Conservation (phyloP, 2,113 vertebrate species). For the Ceyx melanurus region DNA sequence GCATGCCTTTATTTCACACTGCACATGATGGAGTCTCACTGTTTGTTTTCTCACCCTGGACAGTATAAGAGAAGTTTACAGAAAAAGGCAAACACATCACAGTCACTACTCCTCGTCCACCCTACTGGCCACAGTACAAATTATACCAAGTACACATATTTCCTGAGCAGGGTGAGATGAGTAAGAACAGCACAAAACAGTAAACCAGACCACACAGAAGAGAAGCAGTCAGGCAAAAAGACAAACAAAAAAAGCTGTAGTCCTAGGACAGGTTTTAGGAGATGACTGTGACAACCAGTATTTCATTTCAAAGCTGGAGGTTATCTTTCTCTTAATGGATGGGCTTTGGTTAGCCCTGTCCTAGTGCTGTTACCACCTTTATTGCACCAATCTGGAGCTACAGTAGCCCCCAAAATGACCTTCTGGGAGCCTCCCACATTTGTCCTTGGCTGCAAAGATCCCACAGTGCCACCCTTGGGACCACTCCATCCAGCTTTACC, state of each 20-base stretch:
- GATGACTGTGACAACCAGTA: not conserved
- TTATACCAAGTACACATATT: not conserved
- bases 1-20: not conserved
- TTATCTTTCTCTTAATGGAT: not conserved
- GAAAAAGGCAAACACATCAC: not conserved
- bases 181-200: not conserved
- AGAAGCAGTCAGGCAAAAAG: not conserved
- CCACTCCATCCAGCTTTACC: not conserved
- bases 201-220: not conserved
- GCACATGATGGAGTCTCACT: not conserved
- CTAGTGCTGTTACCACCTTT: not conserved
- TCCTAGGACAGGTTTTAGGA: not conserved
- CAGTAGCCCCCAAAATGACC: not conserved
- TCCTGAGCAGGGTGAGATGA: not conserved
- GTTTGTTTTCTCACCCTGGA: not conserved
- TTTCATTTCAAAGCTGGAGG: not conserved
- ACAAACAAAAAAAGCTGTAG: not conserved
- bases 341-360: accelerated
- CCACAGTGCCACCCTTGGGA: not conserved
- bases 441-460: not conserved
- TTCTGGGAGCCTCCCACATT: not conserved
- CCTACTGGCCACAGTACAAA: not conserved
- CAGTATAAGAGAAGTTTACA: not conserved
- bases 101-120: not conserved
- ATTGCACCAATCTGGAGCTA: not conserved